Conservation (phyloP, 2,888 invertebrate species). For the Micoletzkya japonica region DNA sequence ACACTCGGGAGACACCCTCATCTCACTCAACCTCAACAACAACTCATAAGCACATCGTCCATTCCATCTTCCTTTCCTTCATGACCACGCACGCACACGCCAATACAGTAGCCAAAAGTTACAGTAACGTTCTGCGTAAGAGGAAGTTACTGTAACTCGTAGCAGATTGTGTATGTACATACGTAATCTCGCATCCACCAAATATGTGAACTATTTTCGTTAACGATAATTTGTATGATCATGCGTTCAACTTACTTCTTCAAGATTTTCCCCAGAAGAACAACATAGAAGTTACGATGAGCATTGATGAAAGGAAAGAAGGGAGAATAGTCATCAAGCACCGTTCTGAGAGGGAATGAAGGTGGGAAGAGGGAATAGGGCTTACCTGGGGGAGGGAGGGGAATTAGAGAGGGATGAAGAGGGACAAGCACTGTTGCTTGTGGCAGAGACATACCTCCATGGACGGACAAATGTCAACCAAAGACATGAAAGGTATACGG, state of each 20-base stretch:
- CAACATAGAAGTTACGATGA: conserved; percentile 41
- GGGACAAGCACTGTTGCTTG: background rate
- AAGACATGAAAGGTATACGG: background rate
- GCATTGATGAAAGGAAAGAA: conserved; percentile 33
- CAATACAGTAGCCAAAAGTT: no score
- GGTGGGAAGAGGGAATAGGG: no score
- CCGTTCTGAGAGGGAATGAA: background rate
- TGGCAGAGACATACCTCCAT: conserved; percentile 27
- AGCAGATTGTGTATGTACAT: no score
- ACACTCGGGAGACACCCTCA: conserved; percentile 8
- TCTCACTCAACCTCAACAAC: conserved; percentile 6
- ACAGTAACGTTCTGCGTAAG: no score
- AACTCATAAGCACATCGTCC: no score
- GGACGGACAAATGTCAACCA: conserved; percentile 29
- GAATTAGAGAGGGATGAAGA: background rate
- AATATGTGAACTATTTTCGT: no score
- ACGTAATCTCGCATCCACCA: no score
- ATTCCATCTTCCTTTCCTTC: no score
- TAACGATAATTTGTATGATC: background rate
- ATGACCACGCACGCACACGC: no score
- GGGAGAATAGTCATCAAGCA: conserved; percentile 9
- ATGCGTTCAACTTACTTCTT: conserved; percentile 32
- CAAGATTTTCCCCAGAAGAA: conserved; percentile 46
- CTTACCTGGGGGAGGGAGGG: conserved; percentile 13
- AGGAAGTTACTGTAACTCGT: no score